phyloP scores from a whole-genome alignment of 2,888 invertebrate species.

The Schizotus pectinicornis region DNA sequence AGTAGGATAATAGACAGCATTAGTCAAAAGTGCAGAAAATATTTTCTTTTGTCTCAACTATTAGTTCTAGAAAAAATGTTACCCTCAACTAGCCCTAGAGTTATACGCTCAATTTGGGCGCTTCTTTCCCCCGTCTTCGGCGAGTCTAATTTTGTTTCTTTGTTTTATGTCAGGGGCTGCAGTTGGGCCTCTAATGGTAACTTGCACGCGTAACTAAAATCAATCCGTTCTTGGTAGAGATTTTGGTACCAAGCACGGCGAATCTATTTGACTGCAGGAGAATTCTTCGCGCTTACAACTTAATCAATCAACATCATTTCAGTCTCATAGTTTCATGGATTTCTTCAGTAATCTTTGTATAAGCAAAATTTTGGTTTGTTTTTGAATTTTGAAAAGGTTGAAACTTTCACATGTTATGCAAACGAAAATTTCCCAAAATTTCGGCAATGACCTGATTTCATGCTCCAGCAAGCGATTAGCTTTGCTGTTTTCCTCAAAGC shows the following conservation, averaged over 20 bases:
- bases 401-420: slow-evolving; percentile 3
- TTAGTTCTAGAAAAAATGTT: too few species aligned
- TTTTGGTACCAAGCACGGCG: slow-evolving; percentile 23
- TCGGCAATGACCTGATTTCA: slow-evolving; percentile 26
- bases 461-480: slow-evolving; percentile 19
- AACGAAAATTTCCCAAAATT: slow-evolving; percentile 12
- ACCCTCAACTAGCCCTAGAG: too few species aligned
- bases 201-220: slow-evolving; percentile 5
- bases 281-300: too few species aligned
- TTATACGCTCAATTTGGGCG: too few species aligned
- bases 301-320: too few species aligned
- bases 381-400: not conserved
- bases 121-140: not conserved
- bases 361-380: not conserved
- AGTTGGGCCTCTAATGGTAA: too few species aligned
- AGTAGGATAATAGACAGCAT: too few species aligned
- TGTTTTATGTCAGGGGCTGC: too few species aligned
- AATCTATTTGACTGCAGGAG: too few species aligned
- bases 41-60: too few species aligned
- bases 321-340: not conserved
- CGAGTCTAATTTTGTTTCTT: not conserved
- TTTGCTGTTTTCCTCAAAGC: slow-evolving; percentile 14
- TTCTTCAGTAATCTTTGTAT: too few species aligned
- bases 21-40: too few species aligned
- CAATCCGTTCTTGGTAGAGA: slow-evolving; percentile 12